phyloP scores from a whole-genome alignment of 2,888 invertebrate genomes.

The Acrocera orbiculus region DNA sequence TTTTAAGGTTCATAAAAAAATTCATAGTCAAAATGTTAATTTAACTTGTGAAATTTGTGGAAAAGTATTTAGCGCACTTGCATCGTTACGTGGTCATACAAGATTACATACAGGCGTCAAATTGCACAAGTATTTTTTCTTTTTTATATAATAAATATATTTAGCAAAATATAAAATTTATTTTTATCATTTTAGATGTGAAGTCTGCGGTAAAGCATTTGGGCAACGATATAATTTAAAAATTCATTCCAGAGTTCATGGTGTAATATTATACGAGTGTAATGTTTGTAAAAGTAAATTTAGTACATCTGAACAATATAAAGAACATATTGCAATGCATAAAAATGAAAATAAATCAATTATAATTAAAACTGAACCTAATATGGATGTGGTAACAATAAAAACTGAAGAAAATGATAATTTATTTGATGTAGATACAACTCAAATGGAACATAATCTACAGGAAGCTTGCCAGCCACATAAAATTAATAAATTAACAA shows the following conservation, averaged over 20 bases:
- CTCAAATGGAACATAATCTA: too few species aligned
- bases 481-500: too few species aligned
- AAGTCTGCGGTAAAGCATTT: conserved; percentile 30
- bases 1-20: conserved; percentile 40
- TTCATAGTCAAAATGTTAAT: conserved; percentile 37
- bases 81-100: conserved; percentile 29
- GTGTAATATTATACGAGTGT: conserved; percentile 30
- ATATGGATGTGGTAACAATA: too few species aligned
- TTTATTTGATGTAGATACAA: too few species aligned
- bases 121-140: conserved; percentile 26
- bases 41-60: conserved; percentile 37
- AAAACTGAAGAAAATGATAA: too few species aligned
- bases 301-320: conserved; percentile 28
- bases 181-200: conserved; percentile 20
- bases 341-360: too few species aligned
- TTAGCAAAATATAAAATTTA: not conserved
- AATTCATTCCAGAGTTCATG: conserved; percentile 30
- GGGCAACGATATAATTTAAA: conserved; percentile 31
- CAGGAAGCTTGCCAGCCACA: too few species aligned
- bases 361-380: too few species aligned
- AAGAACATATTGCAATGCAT: too few species aligned
- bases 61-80: conserved; percentile 33
- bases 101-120: conserved; percentile 30
- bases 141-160: not conserved
- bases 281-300: conserved; percentile 28